Base-by-base conservation (phyloP, 2,888 invertebrate genomes). In the Uropetala carovei region DNA sequence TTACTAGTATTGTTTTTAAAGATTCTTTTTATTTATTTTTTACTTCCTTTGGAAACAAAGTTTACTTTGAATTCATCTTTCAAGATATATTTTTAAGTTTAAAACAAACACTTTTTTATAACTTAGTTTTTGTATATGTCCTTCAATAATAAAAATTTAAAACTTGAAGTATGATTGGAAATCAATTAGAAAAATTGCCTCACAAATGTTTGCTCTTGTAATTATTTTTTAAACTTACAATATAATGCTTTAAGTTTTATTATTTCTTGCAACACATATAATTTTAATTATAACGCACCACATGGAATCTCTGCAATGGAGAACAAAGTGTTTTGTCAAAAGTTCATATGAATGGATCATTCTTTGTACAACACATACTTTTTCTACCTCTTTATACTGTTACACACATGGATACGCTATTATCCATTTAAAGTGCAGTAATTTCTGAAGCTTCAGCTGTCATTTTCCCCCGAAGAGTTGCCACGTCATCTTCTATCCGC, bases 401-500 rank as follows among this genome's bases (percentile, higher is more conserved):
- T 68, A 64, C 89, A 89, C 60, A 30, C 43, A 43, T 89, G 89
- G 92, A 82, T 58, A 89, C 59, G 14, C 14, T 92, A 92, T 84
- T 57, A 56, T 60, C 83, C 68, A 86, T 43, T 93, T 94, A 94
- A 92, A 94, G 93, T 92, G 94, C 93, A 83, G 94, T 94, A 85
- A 94, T 94, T 92, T 94, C 94, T 92, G 94, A 93, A 92, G 94
- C 93, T 89, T 94, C 93, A 85, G 94, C 94, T 91, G 94, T 94
- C 97, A 98, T 98, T 95, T 98, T 98, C 93, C 97, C 97, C 94
- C 98, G 96, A 92, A 98, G 95, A 92, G 97, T 95, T 92, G 97
- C 96, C 0, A 98, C 96, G 94, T 98, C 97, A 94, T 98, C 98
- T 85, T 98, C 98, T 95, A 98, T 98, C 95, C 98, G 96, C 85